Conservation (phyloP, 2,113 vertebrate species). For the Pelodiscus sinensis region DNA sequence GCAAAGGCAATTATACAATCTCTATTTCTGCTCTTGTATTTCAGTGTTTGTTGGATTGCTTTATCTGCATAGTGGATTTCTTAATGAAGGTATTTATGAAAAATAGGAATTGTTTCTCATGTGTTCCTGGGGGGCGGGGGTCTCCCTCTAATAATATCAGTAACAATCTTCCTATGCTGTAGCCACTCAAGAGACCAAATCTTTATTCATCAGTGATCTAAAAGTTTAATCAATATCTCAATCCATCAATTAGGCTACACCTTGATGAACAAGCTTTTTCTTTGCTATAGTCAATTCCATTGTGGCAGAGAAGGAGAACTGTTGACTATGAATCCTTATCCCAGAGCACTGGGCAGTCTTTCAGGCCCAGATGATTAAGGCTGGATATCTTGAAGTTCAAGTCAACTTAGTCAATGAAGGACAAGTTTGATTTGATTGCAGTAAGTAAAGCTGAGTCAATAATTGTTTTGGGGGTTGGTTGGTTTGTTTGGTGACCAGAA, state of each 20-base stretch:
- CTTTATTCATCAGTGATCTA: not conserved
- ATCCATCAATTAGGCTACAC: not conserved
- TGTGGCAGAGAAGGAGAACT: not conserved
- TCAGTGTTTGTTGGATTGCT: not conserved
- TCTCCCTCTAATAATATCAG: not conserved
- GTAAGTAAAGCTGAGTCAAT: not conserved
- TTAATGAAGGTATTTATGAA: not conserved
- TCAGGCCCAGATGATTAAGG: conserved; percentile 30
- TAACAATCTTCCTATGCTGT: not conserved
- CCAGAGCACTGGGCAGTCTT: not conserved
- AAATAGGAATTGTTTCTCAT: not conserved
- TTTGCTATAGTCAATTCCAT: not conserved
- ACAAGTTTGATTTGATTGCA: conserved; percentile 47
- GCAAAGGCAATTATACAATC: not conserved
- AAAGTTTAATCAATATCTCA: not conserved
- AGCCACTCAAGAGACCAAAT: not conserved
- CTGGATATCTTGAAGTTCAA: conserved; percentile 52
- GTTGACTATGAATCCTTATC: not conserved
- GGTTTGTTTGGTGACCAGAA: not conserved
- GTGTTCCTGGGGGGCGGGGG: not conserved
- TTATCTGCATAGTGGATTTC: not conserved
- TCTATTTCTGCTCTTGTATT: not conserved
- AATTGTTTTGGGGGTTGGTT: not conserved
- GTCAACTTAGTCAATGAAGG: conserved; percentile 59
- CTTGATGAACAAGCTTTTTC: not conserved